Evolutionary conservation across 1,140 invertebrate genomes (phyloP).

Genomic region (Pseudomyrmex gracilis): DNA sequence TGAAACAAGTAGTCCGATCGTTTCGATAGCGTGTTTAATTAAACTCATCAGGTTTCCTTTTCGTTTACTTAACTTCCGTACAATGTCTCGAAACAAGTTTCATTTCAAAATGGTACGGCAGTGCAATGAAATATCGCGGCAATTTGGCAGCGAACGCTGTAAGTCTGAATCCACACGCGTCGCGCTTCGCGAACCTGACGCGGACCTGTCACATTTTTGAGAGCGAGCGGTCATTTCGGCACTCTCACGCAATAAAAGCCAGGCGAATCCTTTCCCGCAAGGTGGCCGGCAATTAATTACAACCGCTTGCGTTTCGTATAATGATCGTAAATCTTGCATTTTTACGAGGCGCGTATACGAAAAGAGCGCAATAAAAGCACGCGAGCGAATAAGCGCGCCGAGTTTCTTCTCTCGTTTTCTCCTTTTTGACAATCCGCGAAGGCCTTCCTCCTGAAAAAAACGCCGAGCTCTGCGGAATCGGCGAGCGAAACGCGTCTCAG

Average conservation of each 20-base stretch:
- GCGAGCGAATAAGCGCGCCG: conserved; percentile 24
- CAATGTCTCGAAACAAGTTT: not conserved
- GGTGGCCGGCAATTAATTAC: conserved; percentile 31
- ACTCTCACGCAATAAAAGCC: conserved; percentile 2
- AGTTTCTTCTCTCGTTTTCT: conserved; percentile 53
- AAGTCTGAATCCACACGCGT: not conserved
- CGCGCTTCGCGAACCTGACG: not conserved
- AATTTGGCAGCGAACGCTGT: not conserved
- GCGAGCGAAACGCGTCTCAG: conserved; percentile 6
- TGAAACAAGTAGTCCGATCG: too few relatives aligned
- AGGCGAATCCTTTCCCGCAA: not conserved
- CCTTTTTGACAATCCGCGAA: conserved; percentile 51
- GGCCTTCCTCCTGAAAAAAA: conserved; percentile 16
- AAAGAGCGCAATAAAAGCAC: conserved; percentile 48
- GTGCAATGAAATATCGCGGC: conserved; percentile 6
- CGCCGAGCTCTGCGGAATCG: not conserved
- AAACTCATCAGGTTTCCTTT: not conserved
- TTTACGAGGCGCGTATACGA: conserved; percentile 41
- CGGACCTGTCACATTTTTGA: not conserved
- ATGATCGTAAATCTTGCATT: conserved; percentile 6
- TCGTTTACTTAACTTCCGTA: too few relatives aligned
- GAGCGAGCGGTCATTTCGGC: conserved; percentile 5
- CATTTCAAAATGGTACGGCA: not conserved
- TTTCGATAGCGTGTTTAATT: too few relatives aligned
- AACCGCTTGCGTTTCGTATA: not conserved